Evolutionary conservation across 2,113 vertebrate genomes (phyloP).

Genomic region (Noturus placidus): DNA sequence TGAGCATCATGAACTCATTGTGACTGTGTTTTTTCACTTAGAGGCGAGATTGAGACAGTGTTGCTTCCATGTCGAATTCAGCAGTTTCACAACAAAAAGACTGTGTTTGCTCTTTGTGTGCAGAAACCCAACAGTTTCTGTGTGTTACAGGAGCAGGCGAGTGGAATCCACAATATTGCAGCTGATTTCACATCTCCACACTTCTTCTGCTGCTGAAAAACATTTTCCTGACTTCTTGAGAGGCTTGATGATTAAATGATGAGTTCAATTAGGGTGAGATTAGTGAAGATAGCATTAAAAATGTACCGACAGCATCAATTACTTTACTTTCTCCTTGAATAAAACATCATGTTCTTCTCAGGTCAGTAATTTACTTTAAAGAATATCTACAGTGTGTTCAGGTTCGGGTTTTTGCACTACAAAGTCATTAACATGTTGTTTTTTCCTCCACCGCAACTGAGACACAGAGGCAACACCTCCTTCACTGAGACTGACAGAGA

Average conservation of each 20-base stretch:
- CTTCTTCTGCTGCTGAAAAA: background rate
- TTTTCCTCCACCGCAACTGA: background rate
- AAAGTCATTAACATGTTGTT: background rate
- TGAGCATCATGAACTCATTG: background rate
- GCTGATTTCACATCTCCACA: background rate
- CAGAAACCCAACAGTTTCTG: background rate
- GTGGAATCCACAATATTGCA: background rate
- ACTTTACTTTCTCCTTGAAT: background rate
- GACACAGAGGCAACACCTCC: background rate
- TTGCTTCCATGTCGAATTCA: slow-evolving; percentile 25
- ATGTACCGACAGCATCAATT: background rate
- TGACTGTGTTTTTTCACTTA: slow-evolving; percentile 7
- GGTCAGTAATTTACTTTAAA: background rate
- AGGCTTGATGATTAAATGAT: slow-evolving; percentile 14
- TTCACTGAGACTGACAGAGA: too few species aligned
- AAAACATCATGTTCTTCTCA: background rate
- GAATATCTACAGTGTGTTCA: background rate
- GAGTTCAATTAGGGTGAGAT: slow-evolving; percentile 3
- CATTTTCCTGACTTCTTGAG: background rate
- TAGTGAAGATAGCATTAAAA: slow-evolving; percentile 7
- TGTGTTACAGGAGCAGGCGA: background rate
- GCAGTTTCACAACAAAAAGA: background rate
- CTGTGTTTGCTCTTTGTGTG: background rate
- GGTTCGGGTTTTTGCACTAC: too few species aligned
- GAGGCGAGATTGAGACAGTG: background rate